Conservation (phyloP, 64 coral and sea anemone species). For the Stichodactyla mertensii region DNA sequence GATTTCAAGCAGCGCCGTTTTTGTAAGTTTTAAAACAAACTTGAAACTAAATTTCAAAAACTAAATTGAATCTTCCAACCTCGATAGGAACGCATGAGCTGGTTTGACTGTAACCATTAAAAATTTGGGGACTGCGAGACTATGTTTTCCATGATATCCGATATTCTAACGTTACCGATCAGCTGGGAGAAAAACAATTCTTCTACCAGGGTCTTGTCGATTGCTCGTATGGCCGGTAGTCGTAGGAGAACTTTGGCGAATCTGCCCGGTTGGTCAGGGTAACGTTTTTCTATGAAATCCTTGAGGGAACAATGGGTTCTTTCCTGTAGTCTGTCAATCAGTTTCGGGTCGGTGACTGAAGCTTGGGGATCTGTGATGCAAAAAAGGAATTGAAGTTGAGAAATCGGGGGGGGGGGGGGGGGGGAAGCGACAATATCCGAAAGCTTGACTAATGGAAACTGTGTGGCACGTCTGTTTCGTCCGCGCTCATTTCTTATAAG, state of each 20-base stretch:
- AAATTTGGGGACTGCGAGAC: conserved; percentile 49
- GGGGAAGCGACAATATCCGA: too few species aligned
- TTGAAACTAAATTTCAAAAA: too few species aligned
- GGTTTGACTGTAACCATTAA: background rate
- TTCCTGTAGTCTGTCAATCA: conserved; percentile 72
- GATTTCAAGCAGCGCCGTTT: too few species aligned
- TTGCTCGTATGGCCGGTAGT: conserved; percentile 45
- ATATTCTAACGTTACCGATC: conserved; percentile 73
- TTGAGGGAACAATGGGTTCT: conserved; percentile 70
- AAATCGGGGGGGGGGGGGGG: too few species aligned
- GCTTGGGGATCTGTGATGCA: conserved; percentile 7
- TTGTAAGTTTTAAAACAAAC: too few species aligned
- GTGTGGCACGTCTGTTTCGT: too few species aligned
- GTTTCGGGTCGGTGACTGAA: conserved; percentile 40
- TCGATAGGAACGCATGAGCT: too few species aligned
- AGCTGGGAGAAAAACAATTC: conserved; percentile 80
- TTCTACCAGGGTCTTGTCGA: conserved; percentile 50
- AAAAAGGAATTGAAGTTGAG: background rate
- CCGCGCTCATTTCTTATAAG: too few species aligned
- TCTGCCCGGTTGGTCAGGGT: conserved; percentile 52
- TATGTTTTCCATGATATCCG: conserved; percentile 87
- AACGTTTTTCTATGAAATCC: conserved; percentile 56
- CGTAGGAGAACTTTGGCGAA: conserved; percentile 80
- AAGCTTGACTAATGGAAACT: too few species aligned
- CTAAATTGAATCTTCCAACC: too few species aligned